Conservation (phyloP, 2,888 invertebrate genomes). For the Ectemnius lituratus region DNA sequence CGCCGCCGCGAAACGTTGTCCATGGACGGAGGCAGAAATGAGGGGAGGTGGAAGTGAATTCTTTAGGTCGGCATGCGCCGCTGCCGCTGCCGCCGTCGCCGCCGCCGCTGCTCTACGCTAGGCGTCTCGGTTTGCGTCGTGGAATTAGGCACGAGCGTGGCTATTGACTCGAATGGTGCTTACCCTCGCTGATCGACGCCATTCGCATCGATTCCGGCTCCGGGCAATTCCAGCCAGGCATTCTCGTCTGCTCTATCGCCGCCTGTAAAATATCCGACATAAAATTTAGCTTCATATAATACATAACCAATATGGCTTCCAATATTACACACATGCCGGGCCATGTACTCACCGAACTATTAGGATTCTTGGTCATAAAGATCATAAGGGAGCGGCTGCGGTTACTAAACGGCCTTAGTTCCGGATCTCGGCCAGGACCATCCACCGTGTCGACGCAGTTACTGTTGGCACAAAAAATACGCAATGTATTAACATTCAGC, state of each 20-base stretch:
- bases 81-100: conserved; percentile 13
- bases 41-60: conserved; percentile 36
- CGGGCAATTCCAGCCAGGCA: conserved; percentile 71
- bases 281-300: neutral
- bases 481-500: conserved; percentile 38
- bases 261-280: conserved; percentile 51
- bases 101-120: conserved; percentile 29
- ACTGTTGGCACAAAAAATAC: conserved; percentile 62
- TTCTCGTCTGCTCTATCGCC: conserved; percentile 74
- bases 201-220: conserved; percentile 72
- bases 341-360: conserved; percentile 68
- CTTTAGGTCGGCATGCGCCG: conserved; percentile 26
- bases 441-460: conserved; percentile 76
- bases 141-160: conserved; percentile 43
- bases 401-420: conserved; percentile 77
- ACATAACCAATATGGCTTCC: conserved; percentile 9
- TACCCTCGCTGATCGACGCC: conserved; percentile 73
- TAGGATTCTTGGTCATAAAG: conserved; percentile 76
- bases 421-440: conserved; percentile 76
- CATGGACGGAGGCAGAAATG: conserved; percentile 51
- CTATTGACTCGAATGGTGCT: conserved; percentile 69
- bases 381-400: conserved; percentile 76
- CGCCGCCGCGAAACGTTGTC: conserved; percentile 24
- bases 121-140: conserved; percentile 30
- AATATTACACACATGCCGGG: neutral